Percentiles rank a stretch among this genome's conserved stretches.
These are phyloP conservation scores for Prunella strophiata DNA, from an alignment of 2,797 vertebrate genomes.

Conservation along the genomic window DNA sequence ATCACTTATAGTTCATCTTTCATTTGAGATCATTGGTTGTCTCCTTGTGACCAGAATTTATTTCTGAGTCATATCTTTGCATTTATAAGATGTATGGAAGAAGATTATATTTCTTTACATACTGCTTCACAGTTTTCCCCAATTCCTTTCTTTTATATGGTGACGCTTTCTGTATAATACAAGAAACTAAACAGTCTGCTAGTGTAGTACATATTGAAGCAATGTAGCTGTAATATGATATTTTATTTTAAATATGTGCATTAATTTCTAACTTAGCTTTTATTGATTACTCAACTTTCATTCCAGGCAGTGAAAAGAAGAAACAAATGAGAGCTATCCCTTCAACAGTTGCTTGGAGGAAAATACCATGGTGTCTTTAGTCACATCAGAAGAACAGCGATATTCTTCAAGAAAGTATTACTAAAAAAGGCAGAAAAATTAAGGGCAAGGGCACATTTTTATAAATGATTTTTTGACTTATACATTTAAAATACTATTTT, in stretches of 20 bases:
- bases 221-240: background rate
- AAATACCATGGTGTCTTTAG: background rate
- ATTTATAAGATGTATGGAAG: background rate
- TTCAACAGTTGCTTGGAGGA: background rate
- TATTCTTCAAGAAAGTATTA: background rate
- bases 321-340: background rate
- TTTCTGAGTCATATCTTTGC: background rate
- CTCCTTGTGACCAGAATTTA: background rate
- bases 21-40: background rate
- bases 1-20: background rate
- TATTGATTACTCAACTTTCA: background rate
- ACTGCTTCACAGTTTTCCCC: background rate
- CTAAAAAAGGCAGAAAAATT: rapidly evolving
- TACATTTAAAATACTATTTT: background rate
- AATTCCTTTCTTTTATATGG: background rate
- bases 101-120: background rate
- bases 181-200: background rate
- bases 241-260: background rate
- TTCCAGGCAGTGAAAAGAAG: background rate
- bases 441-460: background rate
- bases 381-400: background rate
- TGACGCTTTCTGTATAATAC: background rate
- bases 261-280: background rate
- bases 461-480: background rate
- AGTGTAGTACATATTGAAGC: background rate